Percentiles rank a stretch among this genome's conserved stretches.
Evolutionary conservation across 1,140 invertebrate species (phyloP).

Genomic region (Ceratina japonica): DNA sequence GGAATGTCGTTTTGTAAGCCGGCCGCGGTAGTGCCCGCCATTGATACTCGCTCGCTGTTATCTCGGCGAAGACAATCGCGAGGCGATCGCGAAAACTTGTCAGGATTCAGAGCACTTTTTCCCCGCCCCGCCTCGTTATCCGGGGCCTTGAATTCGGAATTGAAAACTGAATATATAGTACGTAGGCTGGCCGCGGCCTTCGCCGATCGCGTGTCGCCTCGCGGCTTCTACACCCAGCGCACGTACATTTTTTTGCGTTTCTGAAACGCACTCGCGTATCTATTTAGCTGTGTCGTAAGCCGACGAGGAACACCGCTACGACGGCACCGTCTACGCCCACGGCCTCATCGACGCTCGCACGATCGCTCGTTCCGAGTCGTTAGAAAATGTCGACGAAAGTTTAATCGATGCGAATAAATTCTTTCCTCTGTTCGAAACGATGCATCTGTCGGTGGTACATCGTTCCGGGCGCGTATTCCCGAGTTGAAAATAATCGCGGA

Average conservation of each 20-base stretch:
- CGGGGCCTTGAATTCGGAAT: conserved; percentile 27
- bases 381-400: no score
- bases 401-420: not conserved
- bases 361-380: no score
- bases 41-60: conserved; percentile 29
- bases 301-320: not conserved
- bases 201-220: conserved; percentile 18
- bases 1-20: conserved; percentile 42
- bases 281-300: conserved; percentile 7
- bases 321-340: not conserved
- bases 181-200: not conserved
- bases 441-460: no score
- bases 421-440: no score
- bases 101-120: not conserved
- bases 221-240: conserved; percentile 13
- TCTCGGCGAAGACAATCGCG: conserved; percentile 25
- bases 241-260: conserved; percentile 39
- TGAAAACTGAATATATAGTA: conserved; percentile 36
- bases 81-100: not conserved
- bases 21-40: not conserved
- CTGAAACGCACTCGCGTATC: conserved; percentile 35
- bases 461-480: not conserved
- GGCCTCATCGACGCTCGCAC: no score
- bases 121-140: conserved; percentile 19
- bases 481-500: no score